phyloP scores from a whole-genome alignment of 2,888 invertebrate species.

The Actias luna region DNA sequence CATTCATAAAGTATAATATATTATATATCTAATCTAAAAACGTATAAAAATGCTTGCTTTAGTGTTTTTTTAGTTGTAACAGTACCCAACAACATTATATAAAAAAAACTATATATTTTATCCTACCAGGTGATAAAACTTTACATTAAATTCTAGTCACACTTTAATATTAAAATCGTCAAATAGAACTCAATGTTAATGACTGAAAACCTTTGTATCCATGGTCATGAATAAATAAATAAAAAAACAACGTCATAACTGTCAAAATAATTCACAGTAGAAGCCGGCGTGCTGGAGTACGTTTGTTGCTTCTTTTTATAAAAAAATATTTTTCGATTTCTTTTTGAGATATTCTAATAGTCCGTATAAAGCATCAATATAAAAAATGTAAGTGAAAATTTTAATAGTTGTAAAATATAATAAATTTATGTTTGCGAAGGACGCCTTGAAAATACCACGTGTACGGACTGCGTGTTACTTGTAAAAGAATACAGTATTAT shows the following conservation, averaged over 20 bases:
- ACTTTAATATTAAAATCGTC: too few species aligned
- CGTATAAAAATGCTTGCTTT: too few species aligned
- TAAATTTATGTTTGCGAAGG: conserved; percentile 21
- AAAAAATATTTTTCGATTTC: conserved; percentile 31
- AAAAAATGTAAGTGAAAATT: not conserved
- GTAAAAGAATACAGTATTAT: conserved; percentile 1
- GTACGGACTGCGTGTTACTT: conserved; percentile 24
- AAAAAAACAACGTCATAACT: not conserved
- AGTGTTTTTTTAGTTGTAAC: too few species aligned
- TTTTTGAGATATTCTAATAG: conserved; percentile 34
- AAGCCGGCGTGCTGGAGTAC: conserved; percentile 27
- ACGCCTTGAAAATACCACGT: conserved; percentile 33
- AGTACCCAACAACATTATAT: too few species aligned
- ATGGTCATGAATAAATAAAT: too few species aligned
- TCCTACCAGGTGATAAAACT: not conserved
- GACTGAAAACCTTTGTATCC: too few species aligned
- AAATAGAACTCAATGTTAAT: too few species aligned
- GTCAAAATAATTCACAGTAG: conserved; percentile 26
- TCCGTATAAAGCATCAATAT: conserved; percentile 17
- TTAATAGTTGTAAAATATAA: conserved; percentile 8
- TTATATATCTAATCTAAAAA: too few species aligned
- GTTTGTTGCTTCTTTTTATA: conserved; percentile 22
- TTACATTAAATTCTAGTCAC: not conserved
- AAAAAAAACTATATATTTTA: not conserved
- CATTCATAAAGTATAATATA: too few species aligned